phyloP scores from a whole-genome alignment of 2,797 vertebrate species.

The Anas acuta region DNA sequence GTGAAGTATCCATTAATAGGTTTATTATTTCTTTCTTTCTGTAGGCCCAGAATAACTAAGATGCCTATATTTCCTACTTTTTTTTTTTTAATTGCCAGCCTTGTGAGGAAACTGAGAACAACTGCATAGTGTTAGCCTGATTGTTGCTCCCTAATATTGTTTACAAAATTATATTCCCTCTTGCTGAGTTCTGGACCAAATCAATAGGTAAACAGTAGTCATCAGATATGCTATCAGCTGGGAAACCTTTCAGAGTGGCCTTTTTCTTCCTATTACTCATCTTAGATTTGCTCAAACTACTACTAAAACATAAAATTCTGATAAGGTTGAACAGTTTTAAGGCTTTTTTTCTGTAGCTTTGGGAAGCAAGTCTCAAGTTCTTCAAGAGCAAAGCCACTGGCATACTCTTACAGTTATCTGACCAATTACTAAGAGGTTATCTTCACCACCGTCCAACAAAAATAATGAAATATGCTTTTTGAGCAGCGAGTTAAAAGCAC shows the following conservation, averaged over 20 bases:
- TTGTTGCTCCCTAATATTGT: fast-evolving
- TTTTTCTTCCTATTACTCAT: background rate
- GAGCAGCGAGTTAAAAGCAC: background rate
- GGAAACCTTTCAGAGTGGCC: background rate
- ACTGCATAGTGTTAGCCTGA: background rate
- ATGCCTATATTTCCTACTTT: background rate
- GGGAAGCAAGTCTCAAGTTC: background rate
- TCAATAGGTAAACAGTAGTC: background rate
- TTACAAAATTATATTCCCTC: background rate
- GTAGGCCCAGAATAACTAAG: background rate
- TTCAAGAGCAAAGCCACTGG: background rate
- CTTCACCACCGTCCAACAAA: background rate
- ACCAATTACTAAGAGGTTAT: background rate
- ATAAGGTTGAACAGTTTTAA: background rate
- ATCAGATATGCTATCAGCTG: background rate
- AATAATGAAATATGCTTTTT: background rate
- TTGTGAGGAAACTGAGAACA: background rate
- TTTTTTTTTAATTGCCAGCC: too few species aligned
- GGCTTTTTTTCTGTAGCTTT: background rate
- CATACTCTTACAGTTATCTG: background rate
- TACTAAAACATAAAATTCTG: background rate
- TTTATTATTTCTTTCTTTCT: background rate
- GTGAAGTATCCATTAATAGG: background rate
- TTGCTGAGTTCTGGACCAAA: background rate
- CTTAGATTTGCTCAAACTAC: background rate